Evolutionary conservation across 2,888 invertebrate genomes (phyloP), one percentile per base, ranked within the genome.

Genomic region (Polietes domitor): DNA sequence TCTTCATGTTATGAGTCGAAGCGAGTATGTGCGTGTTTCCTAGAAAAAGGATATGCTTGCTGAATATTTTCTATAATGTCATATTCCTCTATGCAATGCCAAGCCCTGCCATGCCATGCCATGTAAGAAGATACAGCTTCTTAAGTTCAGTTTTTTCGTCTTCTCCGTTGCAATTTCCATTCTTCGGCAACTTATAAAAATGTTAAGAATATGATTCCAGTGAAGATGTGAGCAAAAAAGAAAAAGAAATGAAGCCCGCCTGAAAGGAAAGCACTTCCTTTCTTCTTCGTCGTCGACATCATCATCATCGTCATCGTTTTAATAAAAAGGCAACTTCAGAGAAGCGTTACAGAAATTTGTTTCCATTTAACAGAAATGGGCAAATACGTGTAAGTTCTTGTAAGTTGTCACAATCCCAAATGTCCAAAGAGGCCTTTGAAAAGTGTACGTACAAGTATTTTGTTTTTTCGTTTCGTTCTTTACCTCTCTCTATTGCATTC

Each of bases 321-420:
- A n/a, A 21, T 47, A 68, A 80, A 80, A 73, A 70, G 37, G 47
- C 47, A 47, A 47, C 47, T 47, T 47, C 47, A 47, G 47, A 47
- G 47, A 47, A 47, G 17, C 53, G 10, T 50, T 2, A 63, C 43
- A 77, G 17, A 50, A 83, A 78, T 75, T 82, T 65, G 32, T 78
- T 72, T 24, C 61, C 37, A 71, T 78, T 76, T 68, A 19, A 9
- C 43, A 70, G 63, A 77, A 72, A 78, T 75, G 74, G 58, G 71
- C 77, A 80, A 75, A 84, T 71, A 78, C 71, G 75, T 84, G 77
- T 75, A 78, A 78, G 77, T 73, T 32, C 73, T 74, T 80, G 63
- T 75, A 72, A 77, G 80, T 80, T 84, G 80, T 80, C 65, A 75
- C 74, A 84, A 75, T 72, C 15, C 75, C 7, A 73, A 79, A 78